phyloP scores from a whole-genome alignment of 2,113 vertebrate species.

The Cromileptes altivelis region DNA sequence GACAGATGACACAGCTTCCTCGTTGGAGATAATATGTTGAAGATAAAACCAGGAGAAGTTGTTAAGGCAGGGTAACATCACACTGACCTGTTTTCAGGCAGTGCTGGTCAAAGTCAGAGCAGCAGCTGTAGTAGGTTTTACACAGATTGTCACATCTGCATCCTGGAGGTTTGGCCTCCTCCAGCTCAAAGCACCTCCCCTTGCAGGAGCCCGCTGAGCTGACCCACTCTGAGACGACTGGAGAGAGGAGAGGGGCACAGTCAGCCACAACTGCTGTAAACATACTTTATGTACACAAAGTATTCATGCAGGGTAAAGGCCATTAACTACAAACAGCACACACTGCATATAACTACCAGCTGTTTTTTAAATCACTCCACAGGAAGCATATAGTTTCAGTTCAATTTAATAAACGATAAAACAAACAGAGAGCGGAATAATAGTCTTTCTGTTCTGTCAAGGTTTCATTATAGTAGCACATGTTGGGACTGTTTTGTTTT shows the following conservation, averaged over 20 bases:
- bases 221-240: constrained; percentile 88
- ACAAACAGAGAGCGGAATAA: neutral
- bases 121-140: constrained; percentile 98
- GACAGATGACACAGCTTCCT: neutral
- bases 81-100: constrained; percentile 95
- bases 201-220: constrained; percentile 93
- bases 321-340: neutral
- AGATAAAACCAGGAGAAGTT: neutral
- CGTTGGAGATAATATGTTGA: neutral
- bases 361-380: neutral
- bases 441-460: neutral
- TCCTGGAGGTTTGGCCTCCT: constrained; percentile 90
- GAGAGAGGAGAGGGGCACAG: neutral
- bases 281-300: neutral
- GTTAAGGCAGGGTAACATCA: fast-evolving
- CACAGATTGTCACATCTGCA: constrained; percentile 98
- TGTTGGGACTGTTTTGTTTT: neutral
- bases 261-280: constrained; percentile 8
- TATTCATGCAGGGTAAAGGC: neutral
- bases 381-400: neutral
- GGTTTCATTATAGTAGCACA: neutral
- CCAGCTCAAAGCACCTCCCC: constrained; percentile 95
- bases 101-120: constrained; percentile 93
- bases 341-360: neutral
- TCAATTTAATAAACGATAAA: neutral